Base-by-base conservation (phyloP, 1,140 invertebrate species). In the Drosophila willistoni region DNA sequence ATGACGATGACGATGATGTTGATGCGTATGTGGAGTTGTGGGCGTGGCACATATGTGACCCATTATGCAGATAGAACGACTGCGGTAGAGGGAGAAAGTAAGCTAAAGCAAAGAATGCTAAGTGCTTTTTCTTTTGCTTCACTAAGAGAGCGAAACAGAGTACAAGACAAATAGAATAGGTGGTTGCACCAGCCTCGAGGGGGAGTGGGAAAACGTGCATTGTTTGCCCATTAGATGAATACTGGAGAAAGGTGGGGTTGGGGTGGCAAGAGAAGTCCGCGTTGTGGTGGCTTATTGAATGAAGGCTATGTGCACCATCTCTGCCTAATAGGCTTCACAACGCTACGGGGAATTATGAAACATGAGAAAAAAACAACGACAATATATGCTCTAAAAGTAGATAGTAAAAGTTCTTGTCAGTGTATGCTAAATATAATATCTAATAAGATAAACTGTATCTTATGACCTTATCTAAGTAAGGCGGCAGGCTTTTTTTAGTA, bases 61-160 rank as follows among this genome's bases (percentile, higher is more conserved):
- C 68, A 82, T 86, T 87, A 77, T 77, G 64, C 75, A 64, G 63
- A 36, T 29, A 59, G 44, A 77, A 34, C 62, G 54, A 55, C 9
- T 7, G 42, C 36, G 36, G 36, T 39, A 44, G 55, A 2, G 34
- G 17, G 29, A 51, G 63, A 7, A 25, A 29, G 36, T 10, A 22
- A 39, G n/a, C 44, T 12, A n/a, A 61, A 39, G 61, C 51, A 67
- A 54, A 56, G 66, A 41, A 55, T 54, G 69, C 70, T 86, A 87
- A 86, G 83, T 82, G 83, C 83, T 79, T 86, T 87, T 86, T 56
- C 79, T 87, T 71, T 79, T 56, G 25, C 25, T 56, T n/a, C 54
- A 5, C 12, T 29, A 33, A 29, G 54, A 56, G 44, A 51, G 44
- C 17, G 44, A 22, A 51, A 51, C 44, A 19, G 79, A 68, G 73